Evolutionary conservation across 2,113 vertebrate genomes (phyloP).

Genomic region (Eulemur macaco): DNA sequence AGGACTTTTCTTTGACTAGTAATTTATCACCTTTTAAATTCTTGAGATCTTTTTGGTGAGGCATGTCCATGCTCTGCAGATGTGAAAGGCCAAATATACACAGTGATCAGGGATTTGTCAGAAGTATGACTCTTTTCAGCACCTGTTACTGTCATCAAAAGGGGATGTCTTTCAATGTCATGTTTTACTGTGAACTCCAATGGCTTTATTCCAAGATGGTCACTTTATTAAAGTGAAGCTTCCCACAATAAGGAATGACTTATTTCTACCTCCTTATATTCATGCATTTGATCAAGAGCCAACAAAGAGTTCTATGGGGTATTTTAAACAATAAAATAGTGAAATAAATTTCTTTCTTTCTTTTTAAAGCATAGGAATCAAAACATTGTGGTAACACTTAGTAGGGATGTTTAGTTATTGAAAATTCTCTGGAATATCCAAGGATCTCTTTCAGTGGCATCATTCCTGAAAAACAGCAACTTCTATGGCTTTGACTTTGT

Average conservation of each 20-base stretch:
- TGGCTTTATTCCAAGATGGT: not conserved
- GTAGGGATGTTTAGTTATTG: not conserved
- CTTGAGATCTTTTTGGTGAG: not conserved
- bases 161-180: not conserved
- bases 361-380: not conserved
- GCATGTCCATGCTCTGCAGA: not conserved
- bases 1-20: not conserved
- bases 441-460: not conserved
- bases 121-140: not conserved
- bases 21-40: not conserved
- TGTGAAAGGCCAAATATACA: not conserved
- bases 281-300: not conserved
- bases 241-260: not conserved
- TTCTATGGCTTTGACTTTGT: not conserved
- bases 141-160: not conserved
- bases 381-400: not conserved
- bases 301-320: not conserved
- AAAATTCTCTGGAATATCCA: not conserved
- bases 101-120: not conserved
- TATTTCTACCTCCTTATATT: not conserved
- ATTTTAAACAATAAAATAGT: constrained; percentile 3
- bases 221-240: not conserved
- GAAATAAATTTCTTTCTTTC: not conserved
- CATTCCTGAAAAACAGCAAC: not conserved
- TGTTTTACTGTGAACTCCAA: not conserved